phyloP scores from a whole-genome alignment of 2,113 vertebrate genomes.

The Numida meleagris region DNA sequence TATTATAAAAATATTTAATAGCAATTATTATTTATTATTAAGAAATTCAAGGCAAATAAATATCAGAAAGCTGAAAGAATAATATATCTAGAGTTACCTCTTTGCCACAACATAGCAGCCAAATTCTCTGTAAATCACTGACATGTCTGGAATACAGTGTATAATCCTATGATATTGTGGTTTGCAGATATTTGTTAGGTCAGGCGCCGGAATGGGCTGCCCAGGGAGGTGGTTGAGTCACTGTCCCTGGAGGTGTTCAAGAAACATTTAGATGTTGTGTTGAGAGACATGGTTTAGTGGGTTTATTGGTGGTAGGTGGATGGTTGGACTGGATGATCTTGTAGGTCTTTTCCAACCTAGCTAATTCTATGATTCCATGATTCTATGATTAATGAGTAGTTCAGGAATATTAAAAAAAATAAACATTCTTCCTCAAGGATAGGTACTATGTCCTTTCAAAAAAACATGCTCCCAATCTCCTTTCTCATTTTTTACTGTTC shows the following conservation, averaged over 20 bases:
- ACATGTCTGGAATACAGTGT: neutral
- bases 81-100: neutral
- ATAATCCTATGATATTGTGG: neutral
- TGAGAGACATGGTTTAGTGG: no score
- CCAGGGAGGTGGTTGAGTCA: no score
- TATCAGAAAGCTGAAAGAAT: neutral
- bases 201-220: no score
- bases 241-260: no score
- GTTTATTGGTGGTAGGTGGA: no score
- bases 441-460: neutral
- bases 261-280: no score
- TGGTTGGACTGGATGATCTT: no score
- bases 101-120: neutral
- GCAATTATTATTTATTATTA: no score
- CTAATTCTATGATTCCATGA: no score
- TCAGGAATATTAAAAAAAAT: neutral
- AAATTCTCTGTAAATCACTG: neutral
- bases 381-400: neutral
- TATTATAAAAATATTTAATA: neutral
- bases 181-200: neutral
- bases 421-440: neutral
- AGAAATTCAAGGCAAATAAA: neutral
- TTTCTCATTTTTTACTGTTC: slow-evolving; percentile 4
- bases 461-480: neutral
- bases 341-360: no score